Percentiles rank a stretch among this genome's conserved stretches.
phyloP scores from a whole-genome alignment of 2,797 vertebrate genomes.

The Balearica regulorum region DNA sequence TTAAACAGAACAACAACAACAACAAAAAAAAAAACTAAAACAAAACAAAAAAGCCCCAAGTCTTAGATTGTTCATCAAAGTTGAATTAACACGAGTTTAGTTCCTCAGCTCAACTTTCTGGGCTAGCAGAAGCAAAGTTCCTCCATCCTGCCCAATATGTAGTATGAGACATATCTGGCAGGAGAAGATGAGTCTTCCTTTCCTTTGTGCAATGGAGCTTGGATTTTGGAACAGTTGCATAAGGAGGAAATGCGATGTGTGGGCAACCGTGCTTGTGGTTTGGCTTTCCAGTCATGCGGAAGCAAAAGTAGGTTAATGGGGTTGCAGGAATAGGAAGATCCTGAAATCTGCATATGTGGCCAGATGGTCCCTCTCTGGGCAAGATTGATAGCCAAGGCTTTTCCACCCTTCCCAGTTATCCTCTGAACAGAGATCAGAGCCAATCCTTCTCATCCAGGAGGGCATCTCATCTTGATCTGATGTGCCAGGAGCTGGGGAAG shows the following conservation, averaged over 20 bases:
- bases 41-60: fast-evolving
- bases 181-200: not conserved
- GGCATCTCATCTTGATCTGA: not conserved
- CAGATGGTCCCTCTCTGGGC: not conserved
- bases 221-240: not conserved
- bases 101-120: not conserved
- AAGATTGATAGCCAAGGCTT: not conserved
- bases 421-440: not conserved
- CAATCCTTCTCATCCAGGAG: not conserved
- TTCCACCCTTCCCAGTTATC: not conserved
- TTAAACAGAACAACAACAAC: not conserved
- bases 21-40: not conserved
- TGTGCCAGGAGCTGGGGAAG: not conserved
- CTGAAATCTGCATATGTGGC: not conserved
- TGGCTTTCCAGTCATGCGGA: not conserved
- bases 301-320: not conserved
- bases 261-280: not conserved
- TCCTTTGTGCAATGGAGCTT: not conserved
- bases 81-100: not conserved
- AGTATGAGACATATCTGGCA: not conserved
- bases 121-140: not conserved
- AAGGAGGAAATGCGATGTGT: not conserved
- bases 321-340: not conserved
- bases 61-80: not conserved
- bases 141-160: too few species aligned